Conservation (phyloP, 2,888 invertebrate genomes). For the Drosophila diplacantha region DNA sequence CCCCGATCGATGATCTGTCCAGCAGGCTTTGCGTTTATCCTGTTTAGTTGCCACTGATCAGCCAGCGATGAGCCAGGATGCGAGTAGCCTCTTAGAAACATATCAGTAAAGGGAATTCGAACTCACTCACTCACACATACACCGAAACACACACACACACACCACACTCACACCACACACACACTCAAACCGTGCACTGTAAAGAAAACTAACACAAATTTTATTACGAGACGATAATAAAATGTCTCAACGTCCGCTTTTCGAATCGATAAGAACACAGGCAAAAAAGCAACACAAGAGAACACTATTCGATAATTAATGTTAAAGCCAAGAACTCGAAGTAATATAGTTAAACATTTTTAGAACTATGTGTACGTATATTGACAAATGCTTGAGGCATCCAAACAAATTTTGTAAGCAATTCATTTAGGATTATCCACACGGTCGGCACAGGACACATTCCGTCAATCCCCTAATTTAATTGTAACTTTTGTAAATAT, state of each 20-base stretch:
- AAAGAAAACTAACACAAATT: slow-evolving; percentile 52
- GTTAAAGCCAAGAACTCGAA: slow-evolving; percentile 30
- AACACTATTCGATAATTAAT: slow-evolving; percentile 35
- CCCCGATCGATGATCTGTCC: slow-evolving; percentile 27
- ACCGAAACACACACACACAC: slow-evolving; percentile 17
- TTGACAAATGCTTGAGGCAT: slow-evolving; percentile 38
- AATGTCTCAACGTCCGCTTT: slow-evolving; percentile 65
- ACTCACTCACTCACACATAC: slow-evolving; percentile 30
- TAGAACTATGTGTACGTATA: slow-evolving; percentile 37
- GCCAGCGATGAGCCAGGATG: slow-evolving; percentile 52
- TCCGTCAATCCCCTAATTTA: slow-evolving; percentile 31
- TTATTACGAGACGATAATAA: slow-evolving; percentile 57
- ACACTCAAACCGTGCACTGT: slow-evolving; percentile 46
- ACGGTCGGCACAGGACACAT: slow-evolving; percentile 37
- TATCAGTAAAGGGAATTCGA: slow-evolving; percentile 72
- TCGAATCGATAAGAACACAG: slow-evolving; percentile 44
- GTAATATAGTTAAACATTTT: slow-evolving; percentile 40
- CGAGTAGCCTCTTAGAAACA: slow-evolving; percentile 78
- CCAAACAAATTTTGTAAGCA: slow-evolving; percentile 50
- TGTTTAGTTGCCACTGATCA: slow-evolving; percentile 29
- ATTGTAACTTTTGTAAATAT: slow-evolving; percentile 64
- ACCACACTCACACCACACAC: slow-evolving; percentile 12
- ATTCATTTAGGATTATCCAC: slow-evolving; percentile 47
- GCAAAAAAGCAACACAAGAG: slow-evolving; percentile 14
- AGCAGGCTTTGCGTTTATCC: slow-evolving; percentile 23